Percentiles rank a stretch among this genome's conserved stretches.
Conservation (phyloP, 2,888 invertebrate genomes). For the Schizaphis graminum region DNA sequence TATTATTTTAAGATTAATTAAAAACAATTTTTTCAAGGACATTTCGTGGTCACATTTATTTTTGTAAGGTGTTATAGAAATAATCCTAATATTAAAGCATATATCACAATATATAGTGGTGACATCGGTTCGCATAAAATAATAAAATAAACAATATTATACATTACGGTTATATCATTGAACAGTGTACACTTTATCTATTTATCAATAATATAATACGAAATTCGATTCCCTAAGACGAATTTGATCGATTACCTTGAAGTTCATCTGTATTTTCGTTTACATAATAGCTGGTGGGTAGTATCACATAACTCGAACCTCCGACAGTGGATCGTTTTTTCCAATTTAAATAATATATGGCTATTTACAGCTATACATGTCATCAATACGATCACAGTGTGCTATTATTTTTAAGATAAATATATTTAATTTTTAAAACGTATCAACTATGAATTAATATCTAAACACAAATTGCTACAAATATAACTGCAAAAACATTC, state of each 20-base stretch:
- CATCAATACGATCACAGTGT: not conserved
- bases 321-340: not conserved
- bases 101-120: not conserved
- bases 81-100: not conserved
- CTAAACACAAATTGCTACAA: not conserved
- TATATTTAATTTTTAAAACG: not conserved
- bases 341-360: not conserved
- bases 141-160: constrained; percentile 11
- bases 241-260: constrained; percentile 37
- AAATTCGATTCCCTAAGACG: not conserved
- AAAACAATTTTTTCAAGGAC: not conserved
- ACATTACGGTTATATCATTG: not conserved
- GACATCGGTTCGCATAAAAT: not conserved
- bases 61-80: not conserved
- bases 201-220: not conserved
- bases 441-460: not conserved
- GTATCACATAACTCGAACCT: not conserved
- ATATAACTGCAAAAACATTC: not conserved
- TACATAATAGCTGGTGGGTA: not conserved
- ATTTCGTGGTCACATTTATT: not conserved
- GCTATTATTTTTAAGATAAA: not conserved
- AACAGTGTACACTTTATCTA: too few relatives aligned
- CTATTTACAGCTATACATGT: not conserved
- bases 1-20: constrained; percentile 14
- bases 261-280: constrained; percentile 15